Evolutionary conservation across 2,888 invertebrate species (phyloP).

Genomic region (Cataglyphis albicans): DNA sequence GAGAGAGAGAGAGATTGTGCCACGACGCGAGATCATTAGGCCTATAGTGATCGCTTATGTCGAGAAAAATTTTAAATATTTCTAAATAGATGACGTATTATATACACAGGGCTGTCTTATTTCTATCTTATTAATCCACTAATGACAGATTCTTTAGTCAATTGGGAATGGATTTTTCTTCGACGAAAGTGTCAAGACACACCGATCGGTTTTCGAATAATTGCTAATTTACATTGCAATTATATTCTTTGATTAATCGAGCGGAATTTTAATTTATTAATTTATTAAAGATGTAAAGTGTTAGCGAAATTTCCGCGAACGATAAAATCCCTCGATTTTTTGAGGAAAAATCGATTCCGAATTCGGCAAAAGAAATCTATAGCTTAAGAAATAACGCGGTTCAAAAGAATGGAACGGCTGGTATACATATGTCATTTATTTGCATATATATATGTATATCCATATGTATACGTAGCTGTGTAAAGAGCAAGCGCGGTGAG

Average conservation of each 20-base stretch:
- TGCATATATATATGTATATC: constrained; percentile 21
- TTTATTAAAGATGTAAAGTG: neutral
- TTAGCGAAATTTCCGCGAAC: neutral
- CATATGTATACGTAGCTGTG: constrained; percentile 48
- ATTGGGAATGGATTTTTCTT: neutral
- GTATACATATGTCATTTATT: constrained; percentile 17
- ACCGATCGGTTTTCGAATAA: neutral
- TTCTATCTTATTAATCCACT: neutral
- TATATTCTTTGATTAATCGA: neutral
- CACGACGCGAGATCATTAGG: constrained; percentile 68
- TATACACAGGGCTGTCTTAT: neutral
- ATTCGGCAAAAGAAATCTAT: neutral
- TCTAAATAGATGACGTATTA: constrained; percentile 61
- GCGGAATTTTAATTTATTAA: neutral
- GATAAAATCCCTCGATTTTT: neutral
- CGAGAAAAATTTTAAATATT: constrained; percentile 58
- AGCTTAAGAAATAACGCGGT: neutral
- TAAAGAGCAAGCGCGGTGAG: constrained; percentile 61
- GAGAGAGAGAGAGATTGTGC: constrained; percentile 41
- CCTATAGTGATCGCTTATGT: constrained; percentile 69
- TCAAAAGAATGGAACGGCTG: neutral
- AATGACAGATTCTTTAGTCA: neutral
- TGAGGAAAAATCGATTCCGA: neutral
- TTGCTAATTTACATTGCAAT: neutral
- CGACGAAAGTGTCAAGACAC: neutral